Conservation (phyloP, 2,797 vertebrate genomes). For the Melanotaenia maccullochi region DNA sequence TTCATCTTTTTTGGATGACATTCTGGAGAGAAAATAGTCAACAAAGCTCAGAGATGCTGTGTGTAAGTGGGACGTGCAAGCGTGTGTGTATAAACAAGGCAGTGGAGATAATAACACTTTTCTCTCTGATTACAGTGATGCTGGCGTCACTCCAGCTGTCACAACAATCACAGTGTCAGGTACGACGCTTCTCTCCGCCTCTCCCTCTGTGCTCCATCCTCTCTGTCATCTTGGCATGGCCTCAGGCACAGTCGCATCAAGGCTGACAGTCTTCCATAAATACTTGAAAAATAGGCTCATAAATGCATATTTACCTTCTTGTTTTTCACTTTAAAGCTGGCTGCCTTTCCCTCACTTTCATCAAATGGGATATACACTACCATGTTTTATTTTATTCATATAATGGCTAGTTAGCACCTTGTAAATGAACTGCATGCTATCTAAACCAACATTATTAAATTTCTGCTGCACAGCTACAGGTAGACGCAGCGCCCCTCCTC, state of each 20-base stretch:
- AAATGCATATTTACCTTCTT: conserved; percentile 42
- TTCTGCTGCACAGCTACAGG: conserved; percentile 79
- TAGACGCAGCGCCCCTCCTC: conserved; percentile 92
- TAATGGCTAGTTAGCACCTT: background rate
- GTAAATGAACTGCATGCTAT: background rate
- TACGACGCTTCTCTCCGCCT: conserved; percentile 63
- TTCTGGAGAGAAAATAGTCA: conserved; percentile 38
- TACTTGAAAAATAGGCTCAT: conserved; percentile 37
- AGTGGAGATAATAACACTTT: conserved; percentile 38
- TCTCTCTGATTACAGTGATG: conserved; percentile 85
- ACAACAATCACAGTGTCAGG: conserved; percentile 93
- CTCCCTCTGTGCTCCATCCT: conserved; percentile 30
- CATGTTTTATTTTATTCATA: background rate
- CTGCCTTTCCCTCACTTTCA: conserved; percentile 29
- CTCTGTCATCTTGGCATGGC: conserved; percentile 39
- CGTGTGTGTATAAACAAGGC: conserved; percentile 15
- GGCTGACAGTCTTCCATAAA: conserved; percentile 51
- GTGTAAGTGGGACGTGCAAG: conserved; percentile 12
- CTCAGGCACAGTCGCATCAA: conserved; percentile 48
- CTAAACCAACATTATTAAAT: conserved; percentile 21
- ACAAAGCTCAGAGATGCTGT: conserved; percentile 29
- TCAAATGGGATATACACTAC: conserved; percentile 48
- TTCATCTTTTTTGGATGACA: conserved; percentile 58
- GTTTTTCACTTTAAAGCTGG: conserved; percentile 34
- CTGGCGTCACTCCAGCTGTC: conserved; percentile 91